Conservation (phyloP, 30 jellyfish, hydroid and myxozoan genomes). For the Morbakka virulenta region DNA sequence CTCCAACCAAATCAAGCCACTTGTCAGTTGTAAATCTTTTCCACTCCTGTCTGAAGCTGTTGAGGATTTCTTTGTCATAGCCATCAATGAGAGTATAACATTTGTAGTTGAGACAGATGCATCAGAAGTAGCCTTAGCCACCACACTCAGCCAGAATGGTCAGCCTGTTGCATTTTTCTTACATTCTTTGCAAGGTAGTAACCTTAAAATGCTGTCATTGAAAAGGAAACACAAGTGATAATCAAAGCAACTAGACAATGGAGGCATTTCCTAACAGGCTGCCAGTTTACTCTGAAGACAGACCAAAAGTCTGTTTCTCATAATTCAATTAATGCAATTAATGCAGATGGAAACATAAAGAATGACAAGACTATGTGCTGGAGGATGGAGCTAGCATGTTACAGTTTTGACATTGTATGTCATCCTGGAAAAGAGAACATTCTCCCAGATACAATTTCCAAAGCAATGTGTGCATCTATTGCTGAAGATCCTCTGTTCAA, state of each 20-base stretch:
- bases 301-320: slow-evolving; percentile 58
- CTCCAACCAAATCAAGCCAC: too few relatives aligned
- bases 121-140: slow-evolving; percentile 42
- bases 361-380: slow-evolving; percentile 56
- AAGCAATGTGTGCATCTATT: slow-evolving; percentile 31
- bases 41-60: too few relatives aligned
- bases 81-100: slow-evolving; percentile 44
- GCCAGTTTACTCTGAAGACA: slow-evolving; percentile 32
- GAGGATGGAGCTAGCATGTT: slow-evolving; percentile 60
- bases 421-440: slow-evolving; percentile 32
- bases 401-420: slow-evolving; percentile 32
- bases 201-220: slow-evolving; percentile 43
- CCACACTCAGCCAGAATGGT: slow-evolving; percentile 42
- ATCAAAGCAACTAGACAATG: slow-evolving; percentile 59
- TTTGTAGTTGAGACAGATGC: slow-evolving; percentile 52
- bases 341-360: slow-evolving; percentile 46
- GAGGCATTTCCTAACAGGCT: slow-evolving; percentile 58
- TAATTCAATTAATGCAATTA: slow-evolving; percentile 49
- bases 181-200: slow-evolving; percentile 21
- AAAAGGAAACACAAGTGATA: slow-evolving; percentile 47
- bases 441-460: slow-evolving; percentile 5
- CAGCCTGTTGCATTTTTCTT: slow-evolving; percentile 42
- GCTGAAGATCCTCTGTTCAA: background rate
- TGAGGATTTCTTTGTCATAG: slow-evolving; percentile 6
- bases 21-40: too few relatives aligned